Evolutionary conservation across 2,888 invertebrate species (phyloP).

Genomic region (Pheosia tremula): DNA sequence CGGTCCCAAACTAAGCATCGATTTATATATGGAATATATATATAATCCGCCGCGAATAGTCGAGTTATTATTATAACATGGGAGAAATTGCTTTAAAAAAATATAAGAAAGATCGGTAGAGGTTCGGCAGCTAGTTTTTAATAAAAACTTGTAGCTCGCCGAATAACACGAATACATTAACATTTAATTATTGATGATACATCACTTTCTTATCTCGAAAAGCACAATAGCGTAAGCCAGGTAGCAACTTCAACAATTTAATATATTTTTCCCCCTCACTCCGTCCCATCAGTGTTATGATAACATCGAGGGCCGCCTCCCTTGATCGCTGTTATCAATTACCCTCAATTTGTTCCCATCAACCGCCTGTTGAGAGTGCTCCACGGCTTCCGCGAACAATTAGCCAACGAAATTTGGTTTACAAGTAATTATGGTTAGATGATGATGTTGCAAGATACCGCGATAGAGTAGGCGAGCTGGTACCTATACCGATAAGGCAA

Average conservation of each 20-base stretch:
- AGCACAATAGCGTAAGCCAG: neutral
- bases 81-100: too few relatives aligned
- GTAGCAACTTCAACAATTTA: neutral
- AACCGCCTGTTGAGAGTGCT: constrained; percentile 13
- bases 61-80: too few relatives aligned
- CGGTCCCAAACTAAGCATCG: too few relatives aligned
- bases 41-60: too few relatives aligned
- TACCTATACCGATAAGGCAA: neutral
- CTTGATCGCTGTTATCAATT: constrained; percentile 19
- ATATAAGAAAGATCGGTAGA: too few relatives aligned
- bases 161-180: too few relatives aligned
- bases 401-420: neutral
- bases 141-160: too few relatives aligned
- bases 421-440: neutral
- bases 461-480: neutral
- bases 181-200: neutral
- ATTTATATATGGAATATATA: too few relatives aligned
- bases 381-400: constrained; percentile 6
- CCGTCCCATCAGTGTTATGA: constrained; percentile 9
- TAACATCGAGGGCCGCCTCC: constrained; percentile 5
- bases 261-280: neutral
- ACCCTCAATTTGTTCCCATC: constrained; percentile 19
- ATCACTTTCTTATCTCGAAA: neutral
- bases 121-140: too few relatives aligned
- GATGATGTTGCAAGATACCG: neutral